Evolutionary conservation across 2,797 vertebrate species (phyloP).

Genomic region (Xenentodon cancila): DNA sequence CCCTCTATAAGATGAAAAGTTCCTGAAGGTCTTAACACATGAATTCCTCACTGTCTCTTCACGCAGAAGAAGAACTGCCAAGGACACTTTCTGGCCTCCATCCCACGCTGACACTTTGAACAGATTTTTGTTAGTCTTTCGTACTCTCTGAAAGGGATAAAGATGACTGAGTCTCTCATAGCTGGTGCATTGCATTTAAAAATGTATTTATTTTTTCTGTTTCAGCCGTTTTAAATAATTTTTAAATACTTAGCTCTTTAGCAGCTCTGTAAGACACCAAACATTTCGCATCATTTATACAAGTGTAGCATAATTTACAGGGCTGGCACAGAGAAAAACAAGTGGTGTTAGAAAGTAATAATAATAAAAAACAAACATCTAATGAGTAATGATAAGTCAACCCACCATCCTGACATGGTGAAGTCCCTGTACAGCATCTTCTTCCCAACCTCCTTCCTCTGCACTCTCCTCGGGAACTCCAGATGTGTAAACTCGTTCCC

Average conservation of each 20-base stretch:
- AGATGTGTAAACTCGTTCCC: conserved; percentile 98
- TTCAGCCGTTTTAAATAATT: too few species aligned
- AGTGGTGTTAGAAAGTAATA: not conserved
- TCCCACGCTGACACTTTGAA: conserved; percentile 12
- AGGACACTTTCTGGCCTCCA: conserved; percentile 17
- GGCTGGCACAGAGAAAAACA: too few species aligned
- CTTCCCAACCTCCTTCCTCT: conserved; percentile 97
- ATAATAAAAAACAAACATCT: not conserved
- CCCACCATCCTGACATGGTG: conserved; percentile 98
- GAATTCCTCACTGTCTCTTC: conserved; percentile 2
- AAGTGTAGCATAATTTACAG: too few species aligned
- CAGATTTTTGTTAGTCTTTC: not conserved
- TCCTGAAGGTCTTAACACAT: conserved; percentile 6
- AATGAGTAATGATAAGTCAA: conserved; percentile 14
- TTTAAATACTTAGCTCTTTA: too few species aligned
- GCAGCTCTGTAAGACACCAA: too few species aligned
- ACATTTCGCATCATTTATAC: too few species aligned
- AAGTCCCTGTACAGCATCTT: conserved; percentile 97
- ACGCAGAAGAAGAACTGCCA: conserved; percentile 21
- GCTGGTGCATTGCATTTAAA: too few species aligned
- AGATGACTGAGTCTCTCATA: not conserved
- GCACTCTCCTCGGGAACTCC: conserved; percentile 97
- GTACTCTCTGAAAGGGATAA: not conserved
- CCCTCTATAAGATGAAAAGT: conserved; percentile 2
- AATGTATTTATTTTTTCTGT: too few species aligned